phyloP scores from a whole-genome alignment of 2,113 vertebrate species.

The Antigone vipio region DNA sequence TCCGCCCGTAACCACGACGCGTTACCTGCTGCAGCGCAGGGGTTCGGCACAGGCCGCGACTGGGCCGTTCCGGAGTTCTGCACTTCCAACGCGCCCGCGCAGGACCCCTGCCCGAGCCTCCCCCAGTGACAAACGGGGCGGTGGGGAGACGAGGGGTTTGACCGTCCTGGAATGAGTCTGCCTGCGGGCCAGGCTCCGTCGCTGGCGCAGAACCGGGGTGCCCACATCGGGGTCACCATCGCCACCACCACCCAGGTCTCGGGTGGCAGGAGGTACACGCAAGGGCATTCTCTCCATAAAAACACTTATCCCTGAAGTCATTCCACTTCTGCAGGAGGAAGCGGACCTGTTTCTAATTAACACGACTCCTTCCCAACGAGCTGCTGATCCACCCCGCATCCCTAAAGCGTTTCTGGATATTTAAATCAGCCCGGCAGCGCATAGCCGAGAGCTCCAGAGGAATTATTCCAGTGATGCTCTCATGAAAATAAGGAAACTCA shows the following conservation, averaged over 20 bases:
- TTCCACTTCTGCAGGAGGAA: background rate
- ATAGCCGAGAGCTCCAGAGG: background rate
- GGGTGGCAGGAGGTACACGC: background rate
- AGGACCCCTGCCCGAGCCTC: background rate
- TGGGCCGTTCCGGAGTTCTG: background rate
- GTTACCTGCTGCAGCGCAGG: background rate
- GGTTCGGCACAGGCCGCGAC: background rate
- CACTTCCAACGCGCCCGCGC: background rate
- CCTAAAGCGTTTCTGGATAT: background rate
- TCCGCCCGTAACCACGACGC: background rate
- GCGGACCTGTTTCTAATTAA: background rate
- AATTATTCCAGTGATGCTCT: slow-evolving; percentile 44
- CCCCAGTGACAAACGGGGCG: background rate
- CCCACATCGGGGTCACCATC: rapidly evolving
- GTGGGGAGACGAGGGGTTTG: background rate
- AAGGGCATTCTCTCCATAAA: background rate
- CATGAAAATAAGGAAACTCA: slow-evolving; percentile 48
- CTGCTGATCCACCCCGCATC: background rate
- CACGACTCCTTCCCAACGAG: background rate
- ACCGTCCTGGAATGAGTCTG: background rate
- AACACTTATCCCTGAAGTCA: background rate
- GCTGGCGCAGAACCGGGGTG: background rate
- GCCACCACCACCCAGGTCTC: background rate
- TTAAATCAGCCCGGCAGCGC: background rate
- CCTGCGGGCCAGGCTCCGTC: background rate